phyloP scores from a whole-genome alignment of 2,113 vertebrate species.

The Zapornia atra region DNA sequence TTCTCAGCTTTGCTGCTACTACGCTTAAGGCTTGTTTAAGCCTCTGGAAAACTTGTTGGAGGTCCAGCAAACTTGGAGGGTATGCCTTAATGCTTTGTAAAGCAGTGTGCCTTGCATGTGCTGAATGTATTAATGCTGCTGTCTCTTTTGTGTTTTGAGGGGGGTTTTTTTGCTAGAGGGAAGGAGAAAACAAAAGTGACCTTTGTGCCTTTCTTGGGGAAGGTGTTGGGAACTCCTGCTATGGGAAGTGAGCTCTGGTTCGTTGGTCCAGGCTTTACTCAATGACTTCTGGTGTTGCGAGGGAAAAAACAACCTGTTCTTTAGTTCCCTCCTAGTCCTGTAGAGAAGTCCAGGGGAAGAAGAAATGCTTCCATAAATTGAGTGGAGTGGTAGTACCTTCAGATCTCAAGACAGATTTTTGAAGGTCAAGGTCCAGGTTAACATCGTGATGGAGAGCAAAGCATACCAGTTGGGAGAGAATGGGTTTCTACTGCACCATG shows the following conservation, averaged over 20 bases:
- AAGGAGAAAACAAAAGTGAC: not conserved
- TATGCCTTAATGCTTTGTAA: not conserved
- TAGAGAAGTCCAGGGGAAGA: not conserved
- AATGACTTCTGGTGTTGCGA: not conserved
- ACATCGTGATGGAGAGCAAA: not conserved
- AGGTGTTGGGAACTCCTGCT: not conserved
- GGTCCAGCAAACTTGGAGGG: not conserved
- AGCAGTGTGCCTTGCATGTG: not conserved
- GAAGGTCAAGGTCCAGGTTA: not conserved
- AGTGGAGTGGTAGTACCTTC: too few relatives aligned
- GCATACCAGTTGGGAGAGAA: not conserved
- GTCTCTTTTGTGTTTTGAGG: too few relatives aligned
- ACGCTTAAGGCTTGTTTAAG: not conserved
- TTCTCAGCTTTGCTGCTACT: not conserved
- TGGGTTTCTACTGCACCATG: not conserved
- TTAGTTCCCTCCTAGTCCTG: not conserved
- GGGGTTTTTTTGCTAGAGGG: not conserved
- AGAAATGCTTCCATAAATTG: not conserved
- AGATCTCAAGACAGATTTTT: not conserved
- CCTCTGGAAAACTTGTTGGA: not conserved
- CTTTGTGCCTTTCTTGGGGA: not conserved
- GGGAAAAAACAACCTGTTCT: not conserved
- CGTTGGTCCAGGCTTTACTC: not conserved
- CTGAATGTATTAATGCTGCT: not conserved
- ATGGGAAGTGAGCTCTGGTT: not conserved